These are phyloP conservation scores for Carduelis carduelis DNA, from an alignment of 2,797 vertebrate species.

Conservation along the genomic window DNA sequence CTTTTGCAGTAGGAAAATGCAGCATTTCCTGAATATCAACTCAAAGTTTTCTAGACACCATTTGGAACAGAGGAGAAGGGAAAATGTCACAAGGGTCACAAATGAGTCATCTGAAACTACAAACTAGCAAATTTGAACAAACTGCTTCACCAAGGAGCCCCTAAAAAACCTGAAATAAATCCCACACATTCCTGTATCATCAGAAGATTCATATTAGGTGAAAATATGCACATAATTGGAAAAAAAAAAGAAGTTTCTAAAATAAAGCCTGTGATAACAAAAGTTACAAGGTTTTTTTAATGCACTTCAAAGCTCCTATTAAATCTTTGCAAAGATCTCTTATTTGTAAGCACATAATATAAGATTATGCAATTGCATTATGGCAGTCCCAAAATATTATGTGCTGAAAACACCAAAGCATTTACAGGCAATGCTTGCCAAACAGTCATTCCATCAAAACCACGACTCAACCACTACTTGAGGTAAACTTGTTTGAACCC, in stretches of 20 bases:
- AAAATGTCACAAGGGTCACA: not conserved
- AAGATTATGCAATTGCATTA: conserved; percentile 49
- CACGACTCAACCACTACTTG: conserved; percentile 1
- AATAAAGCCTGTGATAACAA: not conserved
- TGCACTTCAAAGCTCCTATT: not conserved
- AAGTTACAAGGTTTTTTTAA: not conserved
- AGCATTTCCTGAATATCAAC: not conserved
- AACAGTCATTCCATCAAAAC: conserved; percentile 40
- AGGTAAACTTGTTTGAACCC: conserved; percentile 46
- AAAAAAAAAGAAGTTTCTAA: not conserved
- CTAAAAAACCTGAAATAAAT: not conserved
- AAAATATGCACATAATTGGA: not conserved
- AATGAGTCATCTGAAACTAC: not conserved
- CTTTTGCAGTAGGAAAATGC: not conserved
- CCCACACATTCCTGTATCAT: not conserved
- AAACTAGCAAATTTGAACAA: not conserved
- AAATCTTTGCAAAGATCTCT: not conserved
- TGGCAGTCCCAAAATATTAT: conserved; percentile 18
- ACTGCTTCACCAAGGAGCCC: not conserved
- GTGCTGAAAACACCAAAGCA: not conserved
- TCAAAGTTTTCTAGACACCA: not conserved
- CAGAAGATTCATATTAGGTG: not conserved
- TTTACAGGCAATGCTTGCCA: conserved; percentile 12
- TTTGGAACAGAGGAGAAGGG: not conserved
- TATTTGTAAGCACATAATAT: conserved; percentile 4